phyloP scores from a whole-genome alignment of 1,140 invertebrate species.

The Drosophila kepulauana region DNA sequence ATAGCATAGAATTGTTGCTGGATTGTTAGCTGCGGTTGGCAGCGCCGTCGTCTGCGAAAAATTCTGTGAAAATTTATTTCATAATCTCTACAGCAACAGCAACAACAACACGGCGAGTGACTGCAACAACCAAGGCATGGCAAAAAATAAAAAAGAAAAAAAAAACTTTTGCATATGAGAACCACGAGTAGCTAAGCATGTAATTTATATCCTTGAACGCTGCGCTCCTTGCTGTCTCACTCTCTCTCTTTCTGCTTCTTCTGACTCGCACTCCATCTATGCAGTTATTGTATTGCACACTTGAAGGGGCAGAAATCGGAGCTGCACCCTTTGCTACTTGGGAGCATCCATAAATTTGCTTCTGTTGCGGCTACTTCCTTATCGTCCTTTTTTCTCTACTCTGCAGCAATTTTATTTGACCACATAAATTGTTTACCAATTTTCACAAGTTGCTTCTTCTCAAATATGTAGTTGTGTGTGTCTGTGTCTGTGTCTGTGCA shows the following conservation, averaged over 20 bases:
- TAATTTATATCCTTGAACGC: constrained; percentile 58
- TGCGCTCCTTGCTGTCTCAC: background rate
- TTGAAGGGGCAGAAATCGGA: constrained; percentile 31
- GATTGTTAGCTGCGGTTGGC: constrained; percentile 45
- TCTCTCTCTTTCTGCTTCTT: background rate
- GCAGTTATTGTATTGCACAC: constrained; percentile 41
- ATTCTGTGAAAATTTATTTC: constrained; percentile 82
- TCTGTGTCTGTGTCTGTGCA: constrained; percentile 20
- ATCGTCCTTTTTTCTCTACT: constrained; percentile 20
- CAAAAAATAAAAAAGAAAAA: constrained; percentile 28
- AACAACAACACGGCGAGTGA: constrained; percentile 17
- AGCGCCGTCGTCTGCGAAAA: constrained; percentile 62
- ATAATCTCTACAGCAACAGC: constrained; percentile 56
- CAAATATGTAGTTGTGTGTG: constrained; percentile 20
- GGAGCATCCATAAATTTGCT: constrained; percentile 53
- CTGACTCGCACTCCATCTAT: background rate
- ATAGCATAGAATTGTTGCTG: constrained; percentile 44
- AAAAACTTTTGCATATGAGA: constrained; percentile 55
- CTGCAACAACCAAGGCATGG: constrained; percentile 25
- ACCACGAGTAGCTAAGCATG: constrained; percentile 62
- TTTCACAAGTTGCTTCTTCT: constrained; percentile 50
- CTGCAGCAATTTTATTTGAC: constrained; percentile 56
- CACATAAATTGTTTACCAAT: constrained; percentile 66
- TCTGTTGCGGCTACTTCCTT: constrained; percentile 35
- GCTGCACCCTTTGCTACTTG: constrained; percentile 36